phyloP scores from a whole-genome alignment of 2,113 vertebrate species.

The Natator depressus region DNA sequence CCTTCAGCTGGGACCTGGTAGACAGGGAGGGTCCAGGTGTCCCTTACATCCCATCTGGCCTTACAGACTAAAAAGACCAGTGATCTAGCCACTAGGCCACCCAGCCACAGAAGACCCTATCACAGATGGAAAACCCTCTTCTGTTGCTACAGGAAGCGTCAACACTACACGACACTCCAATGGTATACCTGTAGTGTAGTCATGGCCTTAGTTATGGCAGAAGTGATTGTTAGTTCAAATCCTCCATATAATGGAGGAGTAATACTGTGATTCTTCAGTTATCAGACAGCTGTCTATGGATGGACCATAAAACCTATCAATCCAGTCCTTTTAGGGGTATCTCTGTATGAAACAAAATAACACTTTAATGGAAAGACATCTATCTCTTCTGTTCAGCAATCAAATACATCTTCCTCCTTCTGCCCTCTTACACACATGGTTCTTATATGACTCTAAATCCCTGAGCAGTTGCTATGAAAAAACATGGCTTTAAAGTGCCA shows the following conservation, averaged over 20 bases:
- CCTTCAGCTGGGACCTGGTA: too few species aligned
- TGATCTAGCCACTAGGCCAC: too few species aligned
- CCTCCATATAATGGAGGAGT: not conserved
- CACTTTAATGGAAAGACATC: not conserved
- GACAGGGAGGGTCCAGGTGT: too few species aligned
- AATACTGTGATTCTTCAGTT: not conserved
- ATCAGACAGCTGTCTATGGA: not conserved
- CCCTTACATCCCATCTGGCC: too few species aligned
- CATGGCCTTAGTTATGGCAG: not conserved
- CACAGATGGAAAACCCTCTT: too few species aligned
- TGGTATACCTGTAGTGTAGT: too few species aligned
- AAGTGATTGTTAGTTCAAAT: not conserved
- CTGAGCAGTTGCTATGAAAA: not conserved
- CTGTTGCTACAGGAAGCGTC: too few species aligned
- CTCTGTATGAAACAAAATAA: fast-evolving
- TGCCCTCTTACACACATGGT: fast-evolving
- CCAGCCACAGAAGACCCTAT: too few species aligned
- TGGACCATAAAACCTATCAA: not conserved
- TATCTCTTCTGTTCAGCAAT: not conserved
- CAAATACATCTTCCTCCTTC: not conserved
- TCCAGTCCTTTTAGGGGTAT: too few species aligned
- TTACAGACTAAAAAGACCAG: too few species aligned
- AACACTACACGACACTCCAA: too few species aligned
- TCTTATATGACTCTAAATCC: not conserved
- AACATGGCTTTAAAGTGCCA: not conserved